Base-by-base conservation (phyloP, 1,140 invertebrate genomes). In the Parapsyche elsis region DNA sequence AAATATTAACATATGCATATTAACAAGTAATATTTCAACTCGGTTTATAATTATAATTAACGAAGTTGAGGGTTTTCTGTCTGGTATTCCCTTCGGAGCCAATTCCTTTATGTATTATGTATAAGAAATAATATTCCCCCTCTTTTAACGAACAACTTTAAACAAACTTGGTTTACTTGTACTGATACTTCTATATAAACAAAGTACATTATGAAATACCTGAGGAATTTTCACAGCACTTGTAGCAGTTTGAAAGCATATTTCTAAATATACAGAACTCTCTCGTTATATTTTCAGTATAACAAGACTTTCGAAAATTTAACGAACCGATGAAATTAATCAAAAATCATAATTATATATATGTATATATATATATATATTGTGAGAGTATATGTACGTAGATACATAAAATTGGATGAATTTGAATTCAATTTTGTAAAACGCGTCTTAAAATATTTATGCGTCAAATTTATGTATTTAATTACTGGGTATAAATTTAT, bases 81-180 rank as follows among this genome's bases (percentile, higher is more conserved):
- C 21, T 19, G 64, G 64, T 67, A 14, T 67, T 67, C 64, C 24
- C 64, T 10, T 24, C 23, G 23, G 21, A 67, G n/a, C 24, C 64
- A 26, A 67, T 67, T 67, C 64, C 12, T 24, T 26, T 26, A 67
- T 24, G n/a, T 67, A 26, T 61, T 61, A 67, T 67, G 64, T 67
- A 67, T 26, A 67, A 67, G 64, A 30, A 67, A 26, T 26, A 26
- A 67, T 67, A 67, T 67, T 67, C 21, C 23, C 24, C 24, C 21
- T n/a, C 5, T 26, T 67, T 67, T 26, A 26, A 67, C 21, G 24
- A 67, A 67, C 21, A 67, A 61, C 59, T 61, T 67, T 67, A 67
- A 67, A 19, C 24, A 26, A 23, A 67, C 59, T 61, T 61, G 59
- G 59, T 61, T 19, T 61, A 23, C 21, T 61, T 23, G 59, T 61